phyloP scores from a whole-genome alignment of 1,140 invertebrate species.

The Drosophila santomea region DNA sequence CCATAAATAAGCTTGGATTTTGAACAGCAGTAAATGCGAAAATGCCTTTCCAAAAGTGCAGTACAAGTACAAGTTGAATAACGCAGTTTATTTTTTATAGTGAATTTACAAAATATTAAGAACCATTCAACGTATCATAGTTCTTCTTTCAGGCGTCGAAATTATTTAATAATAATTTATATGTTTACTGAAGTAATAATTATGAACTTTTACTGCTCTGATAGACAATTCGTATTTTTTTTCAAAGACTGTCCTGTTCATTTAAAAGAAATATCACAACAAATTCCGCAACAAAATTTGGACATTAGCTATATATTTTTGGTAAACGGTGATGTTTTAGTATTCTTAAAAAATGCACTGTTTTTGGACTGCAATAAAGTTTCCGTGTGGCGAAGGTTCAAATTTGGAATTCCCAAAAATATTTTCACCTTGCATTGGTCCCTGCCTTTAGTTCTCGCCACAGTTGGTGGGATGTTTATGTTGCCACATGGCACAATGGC shows the following conservation, averaged over 20 bases:
- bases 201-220: no score
- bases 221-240: no score
- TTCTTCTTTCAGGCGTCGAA: no score
- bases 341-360: not conserved
- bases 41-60: not conserved
- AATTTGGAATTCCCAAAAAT: conserved; percentile 36
- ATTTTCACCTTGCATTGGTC: conserved; percentile 21
- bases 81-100: no score
- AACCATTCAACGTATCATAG: no score
- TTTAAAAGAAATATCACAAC: no score
- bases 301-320: not conserved
- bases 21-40: conserved; percentile 2
- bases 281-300: no score
- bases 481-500: conserved; percentile 58
- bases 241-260: no score
- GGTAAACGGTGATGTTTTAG: not conserved
- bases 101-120: no score
- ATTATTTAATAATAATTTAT: no score
- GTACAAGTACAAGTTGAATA: not conserved
- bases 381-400: conserved; percentile 5
- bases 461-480: conserved; percentile 71
- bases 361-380: not conserved
- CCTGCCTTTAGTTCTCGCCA: conserved; percentile 5
- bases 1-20: conserved; percentile 56
- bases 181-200: no score